A percentile compares a stretch with the other conserved stretches of the same genome.
phyloP scores from a whole-genome alignment of 2,113 vertebrate genomes.

The Mustela lutreola region DNA sequence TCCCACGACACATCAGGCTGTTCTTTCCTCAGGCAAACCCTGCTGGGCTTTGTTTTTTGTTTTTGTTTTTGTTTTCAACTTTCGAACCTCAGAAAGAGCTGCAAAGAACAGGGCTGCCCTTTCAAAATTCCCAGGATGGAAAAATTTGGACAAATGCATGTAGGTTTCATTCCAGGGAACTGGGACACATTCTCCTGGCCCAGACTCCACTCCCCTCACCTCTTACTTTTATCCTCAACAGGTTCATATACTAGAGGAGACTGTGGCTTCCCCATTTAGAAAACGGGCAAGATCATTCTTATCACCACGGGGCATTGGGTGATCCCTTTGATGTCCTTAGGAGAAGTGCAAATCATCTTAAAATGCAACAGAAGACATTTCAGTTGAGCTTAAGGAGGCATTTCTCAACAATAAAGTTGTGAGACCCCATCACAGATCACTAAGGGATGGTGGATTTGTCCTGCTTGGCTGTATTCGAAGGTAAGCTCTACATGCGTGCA shows the following conservation, averaged over 20 bases:
- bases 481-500: neutral
- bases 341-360: constrained; percentile 35
- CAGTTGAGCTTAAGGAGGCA: neutral
- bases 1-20: neutral
- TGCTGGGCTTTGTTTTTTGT: neutral
- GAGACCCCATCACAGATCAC: neutral
- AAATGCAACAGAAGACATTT: constrained; percentile 20
- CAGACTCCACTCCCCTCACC: neutral
- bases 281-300: neutral
- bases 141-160: neutral
- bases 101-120: neutral
- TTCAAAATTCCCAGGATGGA: neutral
- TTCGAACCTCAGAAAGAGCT: neutral
- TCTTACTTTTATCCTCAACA: neutral
- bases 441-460: neutral
- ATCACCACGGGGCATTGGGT: neutral
- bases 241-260: neutral
- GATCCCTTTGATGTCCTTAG: neutral
- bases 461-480: constrained; percentile 8
- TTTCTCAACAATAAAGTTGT: neutral
- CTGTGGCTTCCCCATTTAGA: neutral
- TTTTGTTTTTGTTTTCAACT: neutral
- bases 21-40: neutral
- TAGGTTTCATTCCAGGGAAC: neutral
- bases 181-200: neutral